Evolutionary conservation across 2,888 invertebrate species (phyloP).

Genomic region (Endotricha flammealis): DNA sequence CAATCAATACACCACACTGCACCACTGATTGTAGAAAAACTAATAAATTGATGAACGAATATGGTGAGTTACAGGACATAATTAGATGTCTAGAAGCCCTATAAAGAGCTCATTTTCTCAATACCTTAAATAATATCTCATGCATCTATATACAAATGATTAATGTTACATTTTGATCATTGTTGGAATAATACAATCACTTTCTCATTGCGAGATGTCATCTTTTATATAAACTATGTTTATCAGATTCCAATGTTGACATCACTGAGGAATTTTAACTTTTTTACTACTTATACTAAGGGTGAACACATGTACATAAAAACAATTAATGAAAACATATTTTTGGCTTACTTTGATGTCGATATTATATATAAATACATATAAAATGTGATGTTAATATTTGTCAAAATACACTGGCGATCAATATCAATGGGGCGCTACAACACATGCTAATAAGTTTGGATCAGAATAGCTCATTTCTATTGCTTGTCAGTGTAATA

Average conservation of each 20-base stretch:
- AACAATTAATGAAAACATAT: constrained; percentile 46
- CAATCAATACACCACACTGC: too few species aligned
- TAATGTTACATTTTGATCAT: constrained; percentile 56
- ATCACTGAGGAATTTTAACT: constrained; percentile 44
- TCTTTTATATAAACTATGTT: constrained; percentile 45
- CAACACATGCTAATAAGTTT: too few species aligned
- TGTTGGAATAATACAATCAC: constrained; percentile 66
- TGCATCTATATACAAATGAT: constrained; percentile 37
- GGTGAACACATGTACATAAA: constrained; percentile 65
- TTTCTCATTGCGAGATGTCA: constrained; percentile 46
- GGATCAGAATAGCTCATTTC: too few species aligned
- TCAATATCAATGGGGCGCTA: too few species aligned
- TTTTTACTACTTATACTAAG: constrained; percentile 65
- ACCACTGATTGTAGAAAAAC: too few species aligned
- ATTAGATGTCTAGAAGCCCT: too few species aligned
- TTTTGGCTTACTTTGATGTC: constrained; percentile 66
- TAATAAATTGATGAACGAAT: too few species aligned
- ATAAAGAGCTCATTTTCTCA: too few species aligned
- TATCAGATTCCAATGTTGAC: constrained; percentile 42
- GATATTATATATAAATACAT: constrained; percentile 38
- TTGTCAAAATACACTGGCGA: constrained; percentile 29
- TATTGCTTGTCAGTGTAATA: too few species aligned
- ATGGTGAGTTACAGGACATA: too few species aligned
- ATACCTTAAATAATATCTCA: constrained; percentile 28
- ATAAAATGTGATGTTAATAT: constrained; percentile 26